Conservation (phyloP, 2,888 invertebrate genomes). For the Nematopogon swammerdamellus region DNA sequence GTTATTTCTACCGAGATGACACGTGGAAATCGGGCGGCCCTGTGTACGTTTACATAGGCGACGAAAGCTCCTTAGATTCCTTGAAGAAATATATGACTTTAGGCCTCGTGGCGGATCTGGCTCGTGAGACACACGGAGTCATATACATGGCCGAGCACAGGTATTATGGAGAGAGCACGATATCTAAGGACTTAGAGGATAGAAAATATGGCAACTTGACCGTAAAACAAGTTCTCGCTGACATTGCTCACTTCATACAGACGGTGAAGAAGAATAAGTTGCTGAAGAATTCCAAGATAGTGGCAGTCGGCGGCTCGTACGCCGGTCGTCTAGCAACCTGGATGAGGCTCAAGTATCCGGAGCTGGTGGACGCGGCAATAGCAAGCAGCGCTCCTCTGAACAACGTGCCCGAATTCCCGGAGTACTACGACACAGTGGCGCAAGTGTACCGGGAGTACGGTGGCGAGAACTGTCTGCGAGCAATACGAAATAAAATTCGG, state of each 20-base stretch:
- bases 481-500: not conserved
- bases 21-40: not conserved
- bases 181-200: not conserved
- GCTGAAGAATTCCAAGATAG: not conserved
- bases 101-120: not conserved
- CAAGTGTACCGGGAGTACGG: not conserved
- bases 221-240: not conserved
- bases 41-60: not conserved
- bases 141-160: not conserved
- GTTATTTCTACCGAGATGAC: not conserved
- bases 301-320: constrained; percentile 26
- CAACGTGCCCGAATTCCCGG: not conserved
- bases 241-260: not conserved
- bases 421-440: not conserved
- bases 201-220: not conserved
- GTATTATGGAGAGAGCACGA: not conserved
- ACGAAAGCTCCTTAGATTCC: not conserved
- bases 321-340: constrained; percentile 43
- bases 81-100: not conserved
- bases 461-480: not conserved
- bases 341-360: constrained; percentile 38
- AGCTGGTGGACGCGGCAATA: constrained; percentile 36
- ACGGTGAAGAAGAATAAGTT: not conserved
- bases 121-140: not conserved
- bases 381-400: constrained; percentile 40